These are phyloP conservation scores for Aradophagus sp. DNA, from an alignment of 1,140 invertebrate species.

Conservation along the genomic window DNA sequence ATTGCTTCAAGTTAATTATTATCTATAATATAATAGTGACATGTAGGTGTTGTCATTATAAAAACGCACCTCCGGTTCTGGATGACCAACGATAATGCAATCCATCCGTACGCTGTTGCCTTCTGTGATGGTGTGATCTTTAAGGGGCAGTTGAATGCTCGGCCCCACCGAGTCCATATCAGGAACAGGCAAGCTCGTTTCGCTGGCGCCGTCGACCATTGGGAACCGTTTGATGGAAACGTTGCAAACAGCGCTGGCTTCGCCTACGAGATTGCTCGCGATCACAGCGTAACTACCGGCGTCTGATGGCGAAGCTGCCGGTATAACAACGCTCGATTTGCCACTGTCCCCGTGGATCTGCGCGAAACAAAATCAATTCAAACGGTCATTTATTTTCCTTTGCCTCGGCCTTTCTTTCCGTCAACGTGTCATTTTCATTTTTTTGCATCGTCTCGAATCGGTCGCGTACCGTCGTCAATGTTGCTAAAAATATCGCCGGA, in stretches of 20 bases:
- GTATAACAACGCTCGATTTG: slow-evolving; percentile 79
- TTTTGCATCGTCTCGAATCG: slow-evolving; percentile 60
- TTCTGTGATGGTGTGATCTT: slow-evolving; percentile 81
- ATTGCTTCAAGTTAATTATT: too few species aligned
- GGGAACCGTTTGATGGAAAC: slow-evolving; percentile 84
- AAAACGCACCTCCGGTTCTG: slow-evolving; percentile 84
- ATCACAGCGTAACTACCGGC: slow-evolving; percentile 81
- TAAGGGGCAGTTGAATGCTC: slow-evolving; percentile 82
- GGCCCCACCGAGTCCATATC: slow-evolving; percentile 84
- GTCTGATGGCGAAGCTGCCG: slow-evolving; percentile 79
- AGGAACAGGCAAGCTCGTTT: slow-evolving; percentile 79
- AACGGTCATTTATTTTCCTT: slow-evolving; percentile 40
- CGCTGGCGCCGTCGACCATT: slow-evolving; percentile 82
- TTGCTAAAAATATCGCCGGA: slow-evolving; percentile 56
- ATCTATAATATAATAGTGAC: too few species aligned
- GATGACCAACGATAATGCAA: slow-evolving; percentile 88
- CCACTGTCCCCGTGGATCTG: slow-evolving; percentile 78
- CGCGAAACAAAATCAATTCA: slow-evolving; percentile 61
- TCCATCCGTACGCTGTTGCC: slow-evolving; percentile 83
- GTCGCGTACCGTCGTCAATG: slow-evolving; percentile 51
- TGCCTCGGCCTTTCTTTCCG: slow-evolving; percentile 33
- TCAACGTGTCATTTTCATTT: slow-evolving; percentile 22
- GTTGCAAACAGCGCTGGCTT: slow-evolving; percentile 78
- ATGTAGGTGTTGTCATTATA: too few species aligned
- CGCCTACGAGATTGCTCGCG: slow-evolving; percentile 80